Evolutionary conservation across 2,113 vertebrate genomes (phyloP).

Genomic region (Nibea coibor): DNA sequence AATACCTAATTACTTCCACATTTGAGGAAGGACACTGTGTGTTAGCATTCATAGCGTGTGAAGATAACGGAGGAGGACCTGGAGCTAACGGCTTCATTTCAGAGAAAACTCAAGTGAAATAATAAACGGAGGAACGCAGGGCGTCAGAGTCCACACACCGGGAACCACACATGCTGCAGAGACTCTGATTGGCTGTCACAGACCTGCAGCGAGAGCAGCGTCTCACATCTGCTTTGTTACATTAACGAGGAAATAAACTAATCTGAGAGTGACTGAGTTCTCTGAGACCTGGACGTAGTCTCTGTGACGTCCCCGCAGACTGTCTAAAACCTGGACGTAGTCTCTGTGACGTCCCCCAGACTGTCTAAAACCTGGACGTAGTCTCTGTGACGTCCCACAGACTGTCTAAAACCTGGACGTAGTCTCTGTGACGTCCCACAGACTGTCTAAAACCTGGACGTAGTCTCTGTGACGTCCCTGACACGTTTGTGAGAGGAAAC

Average conservation of each 20-base stretch:
- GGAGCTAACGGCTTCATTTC: neutral
- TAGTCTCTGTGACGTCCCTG: no score
- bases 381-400: no score
- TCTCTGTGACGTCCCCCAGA: no score
- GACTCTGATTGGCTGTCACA: constrained; percentile 9
- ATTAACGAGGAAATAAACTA: neutral
- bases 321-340: no score
- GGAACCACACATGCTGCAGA: constrained; percentile 7
- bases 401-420: no score
- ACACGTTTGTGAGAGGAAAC: no score
- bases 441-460: no score
- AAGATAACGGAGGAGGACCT: neutral
- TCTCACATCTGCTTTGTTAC: constrained; percentile 1
- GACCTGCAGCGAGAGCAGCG: neutral
- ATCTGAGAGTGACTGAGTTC: neutral
- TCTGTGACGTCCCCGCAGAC: no score
- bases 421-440: no score
- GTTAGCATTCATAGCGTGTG: neutral
- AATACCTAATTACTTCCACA: constrained; percentile 9
- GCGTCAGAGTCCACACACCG: no score
- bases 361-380: no score
- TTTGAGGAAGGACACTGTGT: neutral
- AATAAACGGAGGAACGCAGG: neutral
- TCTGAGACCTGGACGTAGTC: neutral
- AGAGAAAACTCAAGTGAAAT: neutral